Conservation (phyloP, 2,113 vertebrate genomes). For the Oreochromis aureus region DNA sequence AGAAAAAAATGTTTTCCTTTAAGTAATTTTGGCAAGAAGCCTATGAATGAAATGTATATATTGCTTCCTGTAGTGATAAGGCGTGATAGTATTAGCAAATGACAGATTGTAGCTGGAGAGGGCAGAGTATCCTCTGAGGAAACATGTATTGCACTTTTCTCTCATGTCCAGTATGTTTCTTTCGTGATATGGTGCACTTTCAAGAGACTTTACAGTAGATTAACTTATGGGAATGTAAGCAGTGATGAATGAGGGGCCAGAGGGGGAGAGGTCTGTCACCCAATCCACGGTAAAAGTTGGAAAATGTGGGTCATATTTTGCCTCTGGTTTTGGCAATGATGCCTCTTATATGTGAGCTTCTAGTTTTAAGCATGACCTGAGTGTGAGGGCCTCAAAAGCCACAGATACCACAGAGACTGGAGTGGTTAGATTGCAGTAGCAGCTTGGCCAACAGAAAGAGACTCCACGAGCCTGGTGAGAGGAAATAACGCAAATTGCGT, state of each 20-base stretch:
- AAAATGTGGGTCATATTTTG: neutral
- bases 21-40: slow-evolving; percentile 44
- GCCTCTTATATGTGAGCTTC: neutral
- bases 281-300: neutral
- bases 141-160: slow-evolving; percentile 1
- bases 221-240: slow-evolving; percentile 28
- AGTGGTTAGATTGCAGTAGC: neutral
- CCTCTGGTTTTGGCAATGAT: neutral
- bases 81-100: slow-evolving; percentile 37
- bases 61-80: slow-evolving; percentile 54
- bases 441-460: neutral
- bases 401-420: neutral
- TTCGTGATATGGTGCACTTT: neutral
- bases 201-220: slow-evolving; percentile 22
- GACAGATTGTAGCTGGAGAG: slow-evolving; percentile 41
- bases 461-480: neutral
- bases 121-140: slow-evolving; percentile 10
- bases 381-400: slow-evolving; percentile 5
- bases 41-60: slow-evolving; percentile 54
- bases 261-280: neutral
- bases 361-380: neutral
- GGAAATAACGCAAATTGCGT: slow-evolving; percentile 45
- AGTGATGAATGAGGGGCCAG: neutral
- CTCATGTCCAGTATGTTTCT: slow-evolving; percentile 1
- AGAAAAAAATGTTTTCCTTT: slow-evolving; percentile 34